These are phyloP conservation scores for Pionites leucogaster DNA, from an alignment of 2,113 vertebrate genomes.

Conservation along the genomic window DNA sequence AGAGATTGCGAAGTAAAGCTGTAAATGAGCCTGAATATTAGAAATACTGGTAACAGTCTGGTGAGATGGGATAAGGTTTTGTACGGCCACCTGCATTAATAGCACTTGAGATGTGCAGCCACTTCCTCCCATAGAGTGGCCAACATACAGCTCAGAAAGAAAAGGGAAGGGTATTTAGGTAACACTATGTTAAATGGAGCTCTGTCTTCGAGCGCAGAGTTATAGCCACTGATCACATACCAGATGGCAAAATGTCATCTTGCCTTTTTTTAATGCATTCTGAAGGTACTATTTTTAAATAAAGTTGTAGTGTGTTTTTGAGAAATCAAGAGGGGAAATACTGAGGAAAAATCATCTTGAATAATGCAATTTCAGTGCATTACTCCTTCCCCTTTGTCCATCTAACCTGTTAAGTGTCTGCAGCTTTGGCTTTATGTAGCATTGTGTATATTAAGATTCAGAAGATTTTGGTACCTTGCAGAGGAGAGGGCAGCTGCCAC, in stretches of 20 bases:
- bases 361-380: not conserved
- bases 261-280: not conserved
- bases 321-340: not conserved
- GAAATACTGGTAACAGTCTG: not conserved
- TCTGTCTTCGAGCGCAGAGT: not conserved
- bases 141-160: not conserved
- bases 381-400: not conserved
- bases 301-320: not conserved
- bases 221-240: not conserved
- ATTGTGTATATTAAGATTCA: not conserved
- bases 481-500: not conserved
- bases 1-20: not conserved
- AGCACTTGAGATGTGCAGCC: not conserved
- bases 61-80: not conserved
- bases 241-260: not conserved
- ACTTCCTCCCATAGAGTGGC: not conserved
- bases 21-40: not conserved
- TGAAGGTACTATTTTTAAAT: not conserved
- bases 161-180: not conserved
- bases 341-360: not conserved
- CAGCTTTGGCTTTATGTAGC: not conserved
- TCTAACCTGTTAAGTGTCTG: not conserved
- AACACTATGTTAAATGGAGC: not conserved
- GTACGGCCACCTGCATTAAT: not conserved
- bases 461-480: not conserved